phyloP scores from a whole-genome alignment of 2,113 vertebrate species.

The Oxygymnocypris stewartii region DNA sequence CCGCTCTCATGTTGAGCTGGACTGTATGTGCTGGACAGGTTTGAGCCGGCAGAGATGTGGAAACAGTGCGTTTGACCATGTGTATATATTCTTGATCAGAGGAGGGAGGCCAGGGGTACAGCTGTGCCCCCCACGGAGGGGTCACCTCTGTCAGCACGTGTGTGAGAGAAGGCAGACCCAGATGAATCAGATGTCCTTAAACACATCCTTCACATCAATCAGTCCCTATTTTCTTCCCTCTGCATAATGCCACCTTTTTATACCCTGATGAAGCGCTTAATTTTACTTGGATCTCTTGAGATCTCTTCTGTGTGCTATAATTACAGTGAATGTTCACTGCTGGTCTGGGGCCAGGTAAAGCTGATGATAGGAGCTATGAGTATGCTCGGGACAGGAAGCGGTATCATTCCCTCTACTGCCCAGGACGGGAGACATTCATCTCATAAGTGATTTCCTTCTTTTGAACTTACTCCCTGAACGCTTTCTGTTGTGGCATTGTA shows the following conservation, averaged over 20 bases:
- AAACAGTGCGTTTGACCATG: conserved; percentile 22
- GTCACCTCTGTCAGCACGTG: conserved; percentile 50
- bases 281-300: conserved; percentile 58
- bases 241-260: conserved; percentile 26
- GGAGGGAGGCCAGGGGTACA: conserved; percentile 42
- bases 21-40: conserved; percentile 17
- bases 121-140: conserved; percentile 49
- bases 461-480: conserved; percentile 59
- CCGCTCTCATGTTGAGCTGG: conserved; percentile 35
- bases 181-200: conserved; percentile 47
- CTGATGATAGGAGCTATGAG: conserved; percentile 56
- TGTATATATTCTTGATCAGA: conserved; percentile 5
- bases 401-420: conserved; percentile 50
- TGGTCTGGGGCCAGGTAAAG: conserved; percentile 52
- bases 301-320: conserved; percentile 48
- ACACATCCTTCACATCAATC: conserved; percentile 47
- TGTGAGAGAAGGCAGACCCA: conserved; percentile 42
- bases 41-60: conserved; percentile 35
- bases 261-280: conserved; percentile 21
- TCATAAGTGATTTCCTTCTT: conserved; percentile 66
- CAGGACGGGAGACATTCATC: conserved; percentile 47
- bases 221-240: conserved; percentile 36
- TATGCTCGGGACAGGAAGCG: conserved; percentile 59
- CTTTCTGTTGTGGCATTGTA: conserved; percentile 46
- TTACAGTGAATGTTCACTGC: conserved; percentile 46